Conservation (phyloP, 2,888 invertebrate genomes). For the Cephus rjabovi region DNA sequence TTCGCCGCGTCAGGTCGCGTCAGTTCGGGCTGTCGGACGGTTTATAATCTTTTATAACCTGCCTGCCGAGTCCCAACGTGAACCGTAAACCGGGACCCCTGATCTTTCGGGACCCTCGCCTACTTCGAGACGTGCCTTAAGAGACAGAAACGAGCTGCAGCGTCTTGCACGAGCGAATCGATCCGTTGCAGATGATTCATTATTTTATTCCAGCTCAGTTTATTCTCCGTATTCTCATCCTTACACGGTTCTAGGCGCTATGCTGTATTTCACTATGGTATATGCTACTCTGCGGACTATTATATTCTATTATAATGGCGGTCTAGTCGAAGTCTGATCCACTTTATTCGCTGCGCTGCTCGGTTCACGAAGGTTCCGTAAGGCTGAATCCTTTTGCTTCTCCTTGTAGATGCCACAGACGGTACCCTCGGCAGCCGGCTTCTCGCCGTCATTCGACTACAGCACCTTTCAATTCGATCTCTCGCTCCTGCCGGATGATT, state of each 20-base stretch:
- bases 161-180: not conserved
- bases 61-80: too few species aligned
- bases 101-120: not conserved
- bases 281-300: not conserved
- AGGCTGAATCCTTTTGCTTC: slow-evolving; percentile 23
- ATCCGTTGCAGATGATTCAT: not conserved
- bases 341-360: not conserved
- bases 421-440: slow-evolving; percentile 79
- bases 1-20: not conserved
- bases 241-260: not conserved
- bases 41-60: too few species aligned
- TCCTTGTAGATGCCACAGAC: slow-evolving; percentile 84
- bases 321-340: not conserved
- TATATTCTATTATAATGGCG: not conserved
- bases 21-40: too few species aligned
- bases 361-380: not conserved
- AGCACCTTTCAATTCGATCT: slow-evolving; percentile 78
- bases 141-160: not conserved
- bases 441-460: slow-evolving; percentile 79
- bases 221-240: not conserved
- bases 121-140: not conserved
- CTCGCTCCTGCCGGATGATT: slow-evolving; percentile 76
- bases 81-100: not conserved
- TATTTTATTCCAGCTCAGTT: not conserved
- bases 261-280: not conserved